Evolutionary conservation across 2,888 invertebrate genomes (phyloP).

Genomic region (Masnerella sp.): DNA sequence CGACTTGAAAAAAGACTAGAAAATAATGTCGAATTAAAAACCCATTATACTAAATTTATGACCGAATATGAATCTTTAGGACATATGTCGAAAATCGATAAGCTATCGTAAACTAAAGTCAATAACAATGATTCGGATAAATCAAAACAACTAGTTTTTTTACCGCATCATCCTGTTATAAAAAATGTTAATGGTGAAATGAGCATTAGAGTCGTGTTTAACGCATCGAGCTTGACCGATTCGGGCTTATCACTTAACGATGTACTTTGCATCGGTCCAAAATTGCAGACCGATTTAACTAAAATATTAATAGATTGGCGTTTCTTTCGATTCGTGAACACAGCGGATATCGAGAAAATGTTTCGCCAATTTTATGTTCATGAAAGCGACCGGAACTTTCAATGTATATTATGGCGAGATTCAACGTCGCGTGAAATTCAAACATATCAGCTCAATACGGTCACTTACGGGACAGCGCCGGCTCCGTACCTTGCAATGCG

Average conservation of each 20-base stretch:
- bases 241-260: constrained; percentile 65
- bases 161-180: constrained; percentile 1
- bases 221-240: constrained; percentile 64
- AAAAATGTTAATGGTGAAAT: neutral
- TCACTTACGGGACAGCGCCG: constrained; percentile 17
- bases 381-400: neutral
- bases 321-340: constrained; percentile 56
- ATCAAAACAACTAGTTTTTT: too few relatives aligned
- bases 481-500: constrained; percentile 1
- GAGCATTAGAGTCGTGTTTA: constrained; percentile 66
- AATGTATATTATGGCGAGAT: constrained; percentile 19
- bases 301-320: constrained; percentile 62
- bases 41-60: neutral
- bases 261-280: constrained; percentile 62
- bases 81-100: neutral
- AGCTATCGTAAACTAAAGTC: neutral
- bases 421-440: neutral
- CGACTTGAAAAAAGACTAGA: too few relatives aligned
- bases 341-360: constrained; percentile 64
- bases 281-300: constrained; percentile 61
- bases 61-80: neutral
- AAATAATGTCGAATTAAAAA: neutral
- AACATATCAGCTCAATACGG: constrained; percentile 9
- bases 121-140: too few relatives aligned
- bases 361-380: constrained; percentile 1